phyloP scores from a whole-genome alignment of 2,888 invertebrate species.

The Euclidia mi region DNA sequence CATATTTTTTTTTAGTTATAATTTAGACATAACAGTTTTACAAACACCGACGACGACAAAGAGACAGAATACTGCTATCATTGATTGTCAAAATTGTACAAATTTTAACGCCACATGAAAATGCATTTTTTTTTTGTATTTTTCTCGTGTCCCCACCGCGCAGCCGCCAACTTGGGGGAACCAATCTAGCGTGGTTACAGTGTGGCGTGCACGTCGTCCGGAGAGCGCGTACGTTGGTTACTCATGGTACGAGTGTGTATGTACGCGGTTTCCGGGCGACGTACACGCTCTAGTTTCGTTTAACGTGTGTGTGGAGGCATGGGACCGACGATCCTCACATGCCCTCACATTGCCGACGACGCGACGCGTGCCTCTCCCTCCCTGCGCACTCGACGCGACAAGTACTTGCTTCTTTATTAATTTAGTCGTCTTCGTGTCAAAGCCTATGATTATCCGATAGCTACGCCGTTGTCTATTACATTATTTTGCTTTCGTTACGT shows the following conservation, averaged over 20 bases:
- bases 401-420: constrained; percentile 66
- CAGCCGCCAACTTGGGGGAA: constrained; percentile 57
- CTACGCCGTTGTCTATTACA: constrained; percentile 76
- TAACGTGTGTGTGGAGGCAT: constrained; percentile 56
- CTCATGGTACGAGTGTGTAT: too few relatives aligned
- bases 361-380: constrained; percentile 52
- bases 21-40: constrained; percentile 59
- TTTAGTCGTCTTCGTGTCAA: constrained; percentile 72
- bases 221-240: constrained; percentile 27
- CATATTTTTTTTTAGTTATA: constrained; percentile 39
- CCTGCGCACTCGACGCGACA: constrained; percentile 66
- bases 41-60: constrained; percentile 59
- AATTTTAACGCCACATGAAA: constrained; percentile 48
- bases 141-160: constrained; percentile 58
- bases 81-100: constrained; percentile 51
- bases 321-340: constrained; percentile 59
- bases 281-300: constrained; percentile 37
- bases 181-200: constrained; percentile 65
- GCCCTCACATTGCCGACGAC: constrained; percentile 51
- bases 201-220: constrained; percentile 45
- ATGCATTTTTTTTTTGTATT: constrained; percentile 49
- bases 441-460: constrained; percentile 76
- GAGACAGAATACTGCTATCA: constrained; percentile 60
- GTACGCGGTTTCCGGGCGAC: too few relatives aligned
- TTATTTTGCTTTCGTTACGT: constrained; percentile 74